Base-by-base conservation (phyloP, 2,888 invertebrate species). In the Liopterus haemorrhoidalis region DNA sequence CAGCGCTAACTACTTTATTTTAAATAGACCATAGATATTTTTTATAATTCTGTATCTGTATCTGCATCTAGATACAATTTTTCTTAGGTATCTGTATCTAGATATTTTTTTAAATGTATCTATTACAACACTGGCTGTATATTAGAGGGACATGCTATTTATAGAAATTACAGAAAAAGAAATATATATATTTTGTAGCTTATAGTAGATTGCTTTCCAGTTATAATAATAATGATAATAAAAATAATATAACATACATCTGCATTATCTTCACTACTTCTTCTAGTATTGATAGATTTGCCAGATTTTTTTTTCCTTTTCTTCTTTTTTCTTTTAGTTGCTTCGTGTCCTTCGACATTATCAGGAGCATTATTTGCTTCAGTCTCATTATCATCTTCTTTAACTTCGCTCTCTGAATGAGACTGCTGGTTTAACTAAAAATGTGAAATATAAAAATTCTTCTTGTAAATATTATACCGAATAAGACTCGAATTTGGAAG, bases 371-470 rank as follows among this genome's bases (percentile, higher is more conserved):
- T 69, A 5, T 75, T 72, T 15, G 76, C 74, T 54, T 79, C 78
- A 19, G 76, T 77, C 59, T 79, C 76, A 58, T 76, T 74, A 58
- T 81, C 81, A 58, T 81, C 81, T 58, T 80, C 81, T 61, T 81
- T 79, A 4, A 78, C 78, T 64, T 81, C 82, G 52, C 79, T 80
- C 58, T 82, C 82, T 1, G 81, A 81, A 55, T 76, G 72, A 30
- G 78, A 78, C 54, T 75, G 75, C 58, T 81, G 76, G 65, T 81
- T 80, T 42, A 82, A 64, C 82, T 81, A 52, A 16, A 55, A 58
- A n/a, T n/a, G n/a, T n/a, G n/a, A n/a, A n/a, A n/a, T n/a, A n/a
- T n/a, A n/a, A n/a, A n/a, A n/a, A n/a, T n/a, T n/a, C n/a, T n/a
- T n/a, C n/a, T n/a, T n/a, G n/a, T n/a, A n/a, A n/a, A n/a, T n/a